A percentile compares a stretch with the other conserved stretches of the same genome.
phyloP scores from a whole-genome alignment of 2,888 invertebrate species.

The Rotaria macrura region DNA sequence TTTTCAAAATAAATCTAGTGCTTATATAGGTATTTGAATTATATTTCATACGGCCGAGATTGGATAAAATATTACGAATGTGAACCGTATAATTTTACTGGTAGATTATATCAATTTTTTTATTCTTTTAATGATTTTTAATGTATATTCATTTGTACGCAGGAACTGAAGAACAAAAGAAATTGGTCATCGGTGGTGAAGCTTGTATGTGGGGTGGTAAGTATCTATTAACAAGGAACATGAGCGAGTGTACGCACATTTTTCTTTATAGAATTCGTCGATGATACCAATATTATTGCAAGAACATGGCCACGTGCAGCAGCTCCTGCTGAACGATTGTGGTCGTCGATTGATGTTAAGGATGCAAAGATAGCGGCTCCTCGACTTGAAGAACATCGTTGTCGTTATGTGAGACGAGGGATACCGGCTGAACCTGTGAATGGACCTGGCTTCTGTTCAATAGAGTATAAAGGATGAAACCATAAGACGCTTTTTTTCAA shows the following conservation, averaged over 20 bases:
- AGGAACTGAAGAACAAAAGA: slow-evolving; percentile 54
- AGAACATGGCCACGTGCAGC: slow-evolving; percentile 61
- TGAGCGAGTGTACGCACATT: background rate
- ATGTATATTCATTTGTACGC: background rate
- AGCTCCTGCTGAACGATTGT: slow-evolving; percentile 73
- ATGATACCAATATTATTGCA: slow-evolving; percentile 27
- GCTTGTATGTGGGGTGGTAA: slow-evolving; percentile 76
- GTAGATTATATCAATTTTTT: slow-evolving; percentile 38
- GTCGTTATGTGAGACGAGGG: slow-evolving; percentile 58
- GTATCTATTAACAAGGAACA: background rate
- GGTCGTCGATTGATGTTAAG: slow-evolving; percentile 53
- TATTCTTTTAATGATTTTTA: background rate
- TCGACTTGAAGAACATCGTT: slow-evolving; percentile 63
- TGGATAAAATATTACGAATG: slow-evolving; percentile 49
- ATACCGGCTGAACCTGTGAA: slow-evolving; percentile 61
- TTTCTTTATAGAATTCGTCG: slow-evolving; percentile 30
- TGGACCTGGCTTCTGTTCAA: slow-evolving; percentile 59
- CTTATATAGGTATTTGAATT: slow-evolving; percentile 52
- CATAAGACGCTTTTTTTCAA: too few species aligned
- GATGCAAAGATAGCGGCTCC: slow-evolving; percentile 53
- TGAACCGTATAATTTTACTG: slow-evolving; percentile 50
- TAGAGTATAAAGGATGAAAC: too few species aligned
- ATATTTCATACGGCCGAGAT: slow-evolving; percentile 54
- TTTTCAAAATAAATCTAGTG: background rate
- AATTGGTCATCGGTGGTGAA: slow-evolving; percentile 72